These are phyloP conservation scores for Cervus canadensis DNA, from an alignment of 2,113 vertebrate genomes.

Conservation along the genomic window DNA sequence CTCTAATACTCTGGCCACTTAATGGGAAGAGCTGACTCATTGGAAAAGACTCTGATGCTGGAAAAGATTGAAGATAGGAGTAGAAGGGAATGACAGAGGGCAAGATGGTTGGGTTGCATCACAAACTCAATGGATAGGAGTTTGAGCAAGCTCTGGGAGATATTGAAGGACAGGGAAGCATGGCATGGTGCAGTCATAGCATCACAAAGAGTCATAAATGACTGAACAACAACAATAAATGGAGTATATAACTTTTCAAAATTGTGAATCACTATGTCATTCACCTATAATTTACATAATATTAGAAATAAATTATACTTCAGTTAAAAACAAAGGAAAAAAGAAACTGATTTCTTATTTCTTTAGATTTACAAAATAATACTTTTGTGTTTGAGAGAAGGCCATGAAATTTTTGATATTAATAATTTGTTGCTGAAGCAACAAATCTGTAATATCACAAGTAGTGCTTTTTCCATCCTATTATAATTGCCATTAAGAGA, in stretches of 20 bases:
- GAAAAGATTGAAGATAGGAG: neutral
- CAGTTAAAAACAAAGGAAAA: neutral
- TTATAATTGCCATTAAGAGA: neutral
- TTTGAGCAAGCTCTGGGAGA: neutral
- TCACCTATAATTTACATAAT: neutral
- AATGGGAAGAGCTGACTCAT: neutral
- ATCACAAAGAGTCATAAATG: neutral
- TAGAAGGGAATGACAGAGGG: neutral
- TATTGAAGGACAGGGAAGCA: neutral
- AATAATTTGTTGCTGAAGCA: too few relatives aligned
- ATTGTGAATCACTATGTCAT: neutral
- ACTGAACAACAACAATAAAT: neutral
- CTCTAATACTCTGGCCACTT: neutral
- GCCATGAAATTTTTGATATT: neutral
- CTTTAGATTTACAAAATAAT: neutral
- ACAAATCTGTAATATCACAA: neutral
- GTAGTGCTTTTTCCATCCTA: neutral
- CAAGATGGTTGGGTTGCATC: neutral
- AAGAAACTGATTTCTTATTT: neutral
- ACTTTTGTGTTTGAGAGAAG: neutral
- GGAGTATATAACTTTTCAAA: neutral
- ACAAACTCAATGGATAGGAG: fast-evolving
- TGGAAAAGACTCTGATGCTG: neutral
- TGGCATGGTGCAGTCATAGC: neutral
- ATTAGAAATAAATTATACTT: neutral